Conservation (phyloP, 2,797 vertebrate species). For the Diglossa cyanea region DNA sequence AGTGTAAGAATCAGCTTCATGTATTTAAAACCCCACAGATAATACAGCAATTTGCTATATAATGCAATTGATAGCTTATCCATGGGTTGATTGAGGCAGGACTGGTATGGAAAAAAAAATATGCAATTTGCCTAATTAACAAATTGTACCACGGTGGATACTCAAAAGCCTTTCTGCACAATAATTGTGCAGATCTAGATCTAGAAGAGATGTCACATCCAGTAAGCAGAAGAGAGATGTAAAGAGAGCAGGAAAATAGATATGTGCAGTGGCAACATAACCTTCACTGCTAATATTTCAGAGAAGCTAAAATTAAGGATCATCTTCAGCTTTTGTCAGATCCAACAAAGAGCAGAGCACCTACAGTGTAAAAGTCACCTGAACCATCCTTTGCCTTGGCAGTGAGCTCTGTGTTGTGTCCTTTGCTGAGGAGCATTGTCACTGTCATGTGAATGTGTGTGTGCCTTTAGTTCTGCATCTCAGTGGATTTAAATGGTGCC, state of each 20-base stretch:
- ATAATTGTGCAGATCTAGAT: not conserved
- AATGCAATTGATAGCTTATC: not conserved
- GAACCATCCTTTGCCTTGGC: not conserved
- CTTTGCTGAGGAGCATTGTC: accelerated
- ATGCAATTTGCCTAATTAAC: not conserved
- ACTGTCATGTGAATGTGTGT: accelerated
- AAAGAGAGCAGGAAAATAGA: not conserved
- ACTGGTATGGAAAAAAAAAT: not conserved
- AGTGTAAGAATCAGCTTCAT: not conserved
- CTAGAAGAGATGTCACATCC: not conserved
- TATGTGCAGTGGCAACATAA: not conserved
- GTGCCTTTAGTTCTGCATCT: not conserved
- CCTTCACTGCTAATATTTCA: not conserved
- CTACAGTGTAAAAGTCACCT: not conserved
- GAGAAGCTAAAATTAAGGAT: not conserved
- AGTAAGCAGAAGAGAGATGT: not conserved
- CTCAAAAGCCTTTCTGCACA: not conserved
- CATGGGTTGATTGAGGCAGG: not conserved
- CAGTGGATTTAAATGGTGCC: not conserved
- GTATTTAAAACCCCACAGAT: not conserved
- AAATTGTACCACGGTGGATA: not conserved
- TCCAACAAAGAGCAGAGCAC: not conserved
- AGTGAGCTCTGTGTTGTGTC: not conserved
- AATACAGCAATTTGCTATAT: not conserved
- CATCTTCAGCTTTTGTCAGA: not conserved